These are phyloP conservation scores for Reinhardtius hippoglossoides DNA, from an alignment of 2,113 vertebrate species.

Conservation along the genomic window DNA sequence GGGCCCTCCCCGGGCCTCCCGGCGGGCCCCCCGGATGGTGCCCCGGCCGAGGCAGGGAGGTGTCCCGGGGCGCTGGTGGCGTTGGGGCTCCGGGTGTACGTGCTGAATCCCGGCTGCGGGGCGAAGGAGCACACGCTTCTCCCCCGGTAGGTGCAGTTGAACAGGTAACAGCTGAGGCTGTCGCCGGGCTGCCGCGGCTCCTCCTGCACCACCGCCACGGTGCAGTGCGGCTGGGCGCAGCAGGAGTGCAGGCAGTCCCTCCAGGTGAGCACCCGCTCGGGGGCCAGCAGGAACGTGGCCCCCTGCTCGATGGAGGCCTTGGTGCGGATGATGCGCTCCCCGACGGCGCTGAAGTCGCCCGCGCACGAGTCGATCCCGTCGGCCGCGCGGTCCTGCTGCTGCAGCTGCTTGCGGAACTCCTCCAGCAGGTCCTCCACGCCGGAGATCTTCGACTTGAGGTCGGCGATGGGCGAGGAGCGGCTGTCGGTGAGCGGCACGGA, in stretches of 20 bases:
- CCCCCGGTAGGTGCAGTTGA: constrained; percentile 88
- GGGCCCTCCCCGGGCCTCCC: constrained; percentile 39
- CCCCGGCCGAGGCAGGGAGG: not conserved
- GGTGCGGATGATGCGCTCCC: constrained; percentile 91
- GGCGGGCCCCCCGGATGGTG: not conserved
- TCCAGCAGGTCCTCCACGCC: constrained; percentile 90
- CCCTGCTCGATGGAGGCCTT: constrained; percentile 91
- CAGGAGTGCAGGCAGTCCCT: constrained; percentile 90
- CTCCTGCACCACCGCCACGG: constrained; percentile 89
- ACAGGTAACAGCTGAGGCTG: constrained; percentile 88
- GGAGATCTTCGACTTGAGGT: constrained; percentile 84
- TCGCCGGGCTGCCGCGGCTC: constrained; percentile 69
- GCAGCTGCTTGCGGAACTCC: constrained; percentile 88
- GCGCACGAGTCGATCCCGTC: constrained; percentile 73
- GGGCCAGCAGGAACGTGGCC: constrained; percentile 89
- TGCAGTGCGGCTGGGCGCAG: constrained; percentile 89
- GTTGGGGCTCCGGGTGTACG: constrained; percentile 83
- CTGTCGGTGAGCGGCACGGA: not conserved
- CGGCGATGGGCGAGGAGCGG: constrained; percentile 76
- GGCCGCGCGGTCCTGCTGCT: constrained; percentile 82
- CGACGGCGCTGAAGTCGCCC: constrained; percentile 69
- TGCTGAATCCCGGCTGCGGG: constrained; percentile 87
- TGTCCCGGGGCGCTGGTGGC: constrained; percentile 36
- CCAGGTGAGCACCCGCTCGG: constrained; percentile 83
- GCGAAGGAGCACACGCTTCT: constrained; percentile 89